Percentiles rank a stretch among this genome's conserved stretches.
Evolutionary conservation across 2,888 invertebrate genomes (phyloP).

Genomic region (Phasia obesa): DNA sequence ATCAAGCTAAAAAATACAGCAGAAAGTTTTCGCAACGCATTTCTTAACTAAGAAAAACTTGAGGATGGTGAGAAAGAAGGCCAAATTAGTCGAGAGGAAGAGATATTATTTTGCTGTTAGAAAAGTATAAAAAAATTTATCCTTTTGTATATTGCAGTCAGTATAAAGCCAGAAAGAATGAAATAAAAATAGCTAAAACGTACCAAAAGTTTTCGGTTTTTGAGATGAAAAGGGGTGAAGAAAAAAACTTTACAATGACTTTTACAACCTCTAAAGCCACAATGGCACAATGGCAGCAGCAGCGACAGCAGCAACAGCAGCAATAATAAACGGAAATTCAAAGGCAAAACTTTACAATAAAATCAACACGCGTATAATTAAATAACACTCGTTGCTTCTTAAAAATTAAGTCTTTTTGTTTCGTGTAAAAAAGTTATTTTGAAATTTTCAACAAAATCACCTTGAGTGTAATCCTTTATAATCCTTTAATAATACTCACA

Average conservation of each 20-base stretch:
- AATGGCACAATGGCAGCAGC: constrained; percentile 73
- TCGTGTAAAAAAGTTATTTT: neutral
- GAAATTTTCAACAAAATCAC: constrained; percentile 14
- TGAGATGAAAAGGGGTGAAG: constrained; percentile 1
- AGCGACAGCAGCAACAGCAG: constrained; percentile 61
- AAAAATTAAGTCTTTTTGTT: constrained; percentile 9
- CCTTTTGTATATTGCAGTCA: constrained; percentile 10
- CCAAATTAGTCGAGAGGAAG: constrained; percentile 20
- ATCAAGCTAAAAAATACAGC: constrained; percentile 74
- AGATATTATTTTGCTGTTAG: neutral
- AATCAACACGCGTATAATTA: constrained; percentile 72
- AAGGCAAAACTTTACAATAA: constrained; percentile 66
- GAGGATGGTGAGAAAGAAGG: constrained; percentile 72
- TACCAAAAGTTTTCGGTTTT: constrained; percentile 27
- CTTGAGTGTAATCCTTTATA: constrained; percentile 18
- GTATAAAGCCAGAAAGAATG: neutral
- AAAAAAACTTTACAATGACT: constrained; percentile 63
- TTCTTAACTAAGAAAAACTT: constrained; percentile 59
- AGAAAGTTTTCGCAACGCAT: constrained; percentile 66
- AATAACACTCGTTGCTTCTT: constrained; percentile 65
- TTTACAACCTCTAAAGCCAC: constrained; percentile 68
- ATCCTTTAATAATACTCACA: too few species aligned
- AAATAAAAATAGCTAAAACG: constrained; percentile 13
- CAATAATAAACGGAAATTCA: constrained; percentile 34
- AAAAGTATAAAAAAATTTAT: constrained; percentile 7